A percentile compares a stretch with the other conserved stretches of the same genome.
Conservation (phyloP, 2,113 vertebrate genomes). For the Elachura formosa region DNA sequence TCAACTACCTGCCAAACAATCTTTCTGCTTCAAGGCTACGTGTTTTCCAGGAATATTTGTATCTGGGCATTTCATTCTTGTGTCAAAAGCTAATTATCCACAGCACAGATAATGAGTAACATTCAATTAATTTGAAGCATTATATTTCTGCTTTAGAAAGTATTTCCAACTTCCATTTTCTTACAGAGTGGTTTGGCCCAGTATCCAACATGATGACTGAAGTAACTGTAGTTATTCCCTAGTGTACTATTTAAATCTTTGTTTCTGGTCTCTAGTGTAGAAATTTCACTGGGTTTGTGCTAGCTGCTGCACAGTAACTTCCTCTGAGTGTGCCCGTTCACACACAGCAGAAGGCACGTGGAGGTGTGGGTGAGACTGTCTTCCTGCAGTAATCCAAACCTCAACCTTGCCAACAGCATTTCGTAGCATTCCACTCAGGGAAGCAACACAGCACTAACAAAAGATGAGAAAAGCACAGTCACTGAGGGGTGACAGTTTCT, state of each 20-base stretch:
- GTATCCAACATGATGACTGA: neutral
- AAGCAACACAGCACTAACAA: neutral
- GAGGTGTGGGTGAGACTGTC: neutral
- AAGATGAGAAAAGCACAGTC: neutral
- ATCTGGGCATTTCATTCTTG: slow-evolving; percentile 10
- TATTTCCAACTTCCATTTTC: neutral
- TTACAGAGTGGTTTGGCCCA: neutral
- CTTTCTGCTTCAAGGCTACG: slow-evolving; percentile 5
- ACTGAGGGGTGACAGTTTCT: neutral
- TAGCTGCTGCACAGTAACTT: neutral
- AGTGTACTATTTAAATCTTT: neutral
- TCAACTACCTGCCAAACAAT: slow-evolving; percentile 42
- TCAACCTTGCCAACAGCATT: neutral
- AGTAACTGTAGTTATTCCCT: neutral
- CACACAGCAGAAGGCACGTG: neutral
- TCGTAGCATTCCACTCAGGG: neutral
- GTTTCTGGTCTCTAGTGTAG: neutral
- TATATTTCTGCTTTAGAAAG: neutral
- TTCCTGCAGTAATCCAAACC: neutral
- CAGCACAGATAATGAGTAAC: neutral
- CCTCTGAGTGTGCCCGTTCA: neutral
- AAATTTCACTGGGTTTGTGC: neutral
- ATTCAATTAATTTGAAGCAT: neutral
- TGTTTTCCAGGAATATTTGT: neutral
- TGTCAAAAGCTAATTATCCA: slow-evolving; percentile 38